Evolutionary conservation across 2,797 vertebrate genomes (phyloP).

Genomic region (Hippoglossus hippoglossus): DNA sequence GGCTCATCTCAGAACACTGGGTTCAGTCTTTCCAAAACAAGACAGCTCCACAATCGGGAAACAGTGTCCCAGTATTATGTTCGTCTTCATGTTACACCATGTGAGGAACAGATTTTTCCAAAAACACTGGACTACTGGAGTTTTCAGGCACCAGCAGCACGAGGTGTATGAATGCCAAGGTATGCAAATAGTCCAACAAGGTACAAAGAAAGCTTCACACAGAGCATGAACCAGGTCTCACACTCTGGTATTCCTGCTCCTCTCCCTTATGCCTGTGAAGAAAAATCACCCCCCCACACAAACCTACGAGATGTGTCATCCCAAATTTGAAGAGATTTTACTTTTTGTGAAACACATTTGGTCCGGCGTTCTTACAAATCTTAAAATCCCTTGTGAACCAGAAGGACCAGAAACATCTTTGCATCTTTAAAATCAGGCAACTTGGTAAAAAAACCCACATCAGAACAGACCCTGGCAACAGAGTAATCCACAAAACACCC

Average conservation of each 20-base stretch:
- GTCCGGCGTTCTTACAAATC: background rate
- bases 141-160: slow-evolving; percentile 31
- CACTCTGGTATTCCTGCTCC: slow-evolving; percentile 29
- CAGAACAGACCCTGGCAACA: background rate
- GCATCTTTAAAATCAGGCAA: background rate
- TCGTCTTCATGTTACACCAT: slow-evolving; percentile 3
- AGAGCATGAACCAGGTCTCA: slow-evolving; percentile 28
- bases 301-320: background rate
- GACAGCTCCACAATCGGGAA: background rate
- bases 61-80: background rate
- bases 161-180: slow-evolving; percentile 48
- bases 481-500: background rate
- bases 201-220: slow-evolving; percentile 52
- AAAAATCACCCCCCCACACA: background rate
- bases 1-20: background rate
- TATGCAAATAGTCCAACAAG: slow-evolving; percentile 62
- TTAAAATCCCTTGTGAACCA: background rate
- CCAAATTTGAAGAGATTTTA: background rate
- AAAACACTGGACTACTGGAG: slow-evolving; percentile 31
- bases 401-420: background rate
- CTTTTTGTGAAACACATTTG: background rate
- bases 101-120: slow-evolving; percentile 21
- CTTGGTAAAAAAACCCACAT: too few species aligned
- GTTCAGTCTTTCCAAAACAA: slow-evolving; percentile 21
- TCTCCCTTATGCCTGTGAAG: slow-evolving; percentile 12